Conservation (phyloP, 2,113 vertebrate genomes). For the Cephalopterus ornatus region DNA sequence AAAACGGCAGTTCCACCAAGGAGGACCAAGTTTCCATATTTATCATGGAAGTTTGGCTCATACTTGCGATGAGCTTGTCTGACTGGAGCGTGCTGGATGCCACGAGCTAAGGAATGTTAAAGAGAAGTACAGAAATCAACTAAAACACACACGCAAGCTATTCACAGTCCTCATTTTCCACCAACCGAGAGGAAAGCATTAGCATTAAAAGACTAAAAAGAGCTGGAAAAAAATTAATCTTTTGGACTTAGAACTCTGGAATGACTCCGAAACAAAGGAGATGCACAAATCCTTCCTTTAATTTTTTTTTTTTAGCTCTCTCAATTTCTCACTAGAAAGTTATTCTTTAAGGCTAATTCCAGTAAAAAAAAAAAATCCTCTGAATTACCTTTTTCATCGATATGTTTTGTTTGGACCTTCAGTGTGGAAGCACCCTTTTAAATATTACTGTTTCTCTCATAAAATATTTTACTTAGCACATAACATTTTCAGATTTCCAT, state of each 20-base stretch:
- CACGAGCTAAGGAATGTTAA: slow-evolving; percentile 44
- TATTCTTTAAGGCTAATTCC: background rate
- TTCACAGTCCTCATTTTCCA: background rate
- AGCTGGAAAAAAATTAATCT: background rate
- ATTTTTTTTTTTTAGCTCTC: background rate
- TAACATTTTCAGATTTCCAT: background rate
- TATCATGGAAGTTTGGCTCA: slow-evolving; percentile 73
- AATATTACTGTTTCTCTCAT: background rate
- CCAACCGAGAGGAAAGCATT: rapidly evolving
- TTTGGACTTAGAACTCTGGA: background rate
- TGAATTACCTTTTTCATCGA: background rate
- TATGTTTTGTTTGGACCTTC: background rate
- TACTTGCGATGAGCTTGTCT: slow-evolving; percentile 68
- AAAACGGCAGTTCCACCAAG: slow-evolving; percentile 55
- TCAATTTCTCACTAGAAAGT: background rate
- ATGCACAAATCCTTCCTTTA: background rate
- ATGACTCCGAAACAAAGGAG: background rate
- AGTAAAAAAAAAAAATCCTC: background rate
- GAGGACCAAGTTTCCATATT: slow-evolving; percentile 73
- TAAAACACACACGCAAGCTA: background rate
- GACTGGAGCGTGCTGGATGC: slow-evolving; percentile 56
- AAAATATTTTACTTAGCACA: background rate
- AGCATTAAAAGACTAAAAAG: background rate
- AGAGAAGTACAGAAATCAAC: background rate
- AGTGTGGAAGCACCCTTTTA: background rate